Evolutionary conservation across 2,888 invertebrate genomes (phyloP).

Genomic region (Epirrhoe tristata): DNA sequence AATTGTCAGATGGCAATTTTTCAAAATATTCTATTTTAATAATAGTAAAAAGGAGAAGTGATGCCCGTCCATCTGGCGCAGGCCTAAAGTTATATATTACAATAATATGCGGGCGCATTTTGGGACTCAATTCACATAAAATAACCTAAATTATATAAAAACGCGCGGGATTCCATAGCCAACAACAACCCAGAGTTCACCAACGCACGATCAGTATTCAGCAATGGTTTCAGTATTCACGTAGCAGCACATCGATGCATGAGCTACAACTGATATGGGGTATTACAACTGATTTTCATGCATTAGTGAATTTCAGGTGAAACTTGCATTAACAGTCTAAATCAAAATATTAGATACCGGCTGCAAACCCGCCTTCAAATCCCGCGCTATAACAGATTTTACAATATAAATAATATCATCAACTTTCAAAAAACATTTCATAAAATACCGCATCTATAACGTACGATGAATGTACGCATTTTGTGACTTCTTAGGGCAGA

Average conservation of each 20-base stretch:
- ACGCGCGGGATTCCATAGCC: constrained; percentile 38
- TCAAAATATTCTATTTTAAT: constrained; percentile 76
- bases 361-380: constrained; percentile 25
- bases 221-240: background rate
- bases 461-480: constrained; percentile 38
- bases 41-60: constrained; percentile 65
- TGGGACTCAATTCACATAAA: constrained; percentile 54
- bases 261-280: background rate
- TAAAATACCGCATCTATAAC: constrained; percentile 25
- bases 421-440: constrained; percentile 22
- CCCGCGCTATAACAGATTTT: constrained; percentile 46
- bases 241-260: background rate
- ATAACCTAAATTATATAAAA: constrained; percentile 65
- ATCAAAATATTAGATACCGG: constrained; percentile 16
- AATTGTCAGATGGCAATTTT: constrained; percentile 81
- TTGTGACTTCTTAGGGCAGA: constrained; percentile 43
- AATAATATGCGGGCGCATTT: constrained; percentile 49
- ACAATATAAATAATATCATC: constrained; percentile 52
- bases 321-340: constrained; percentile 10
- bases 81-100: constrained; percentile 51
- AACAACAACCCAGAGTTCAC: constrained; percentile 15
- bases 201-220: background rate
- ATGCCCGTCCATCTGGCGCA: constrained; percentile 42
- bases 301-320: background rate
- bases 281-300: background rate